Evolutionary conservation across 2,888 invertebrate species (phyloP).

Genomic region (Cheilosia vulpina): DNA sequence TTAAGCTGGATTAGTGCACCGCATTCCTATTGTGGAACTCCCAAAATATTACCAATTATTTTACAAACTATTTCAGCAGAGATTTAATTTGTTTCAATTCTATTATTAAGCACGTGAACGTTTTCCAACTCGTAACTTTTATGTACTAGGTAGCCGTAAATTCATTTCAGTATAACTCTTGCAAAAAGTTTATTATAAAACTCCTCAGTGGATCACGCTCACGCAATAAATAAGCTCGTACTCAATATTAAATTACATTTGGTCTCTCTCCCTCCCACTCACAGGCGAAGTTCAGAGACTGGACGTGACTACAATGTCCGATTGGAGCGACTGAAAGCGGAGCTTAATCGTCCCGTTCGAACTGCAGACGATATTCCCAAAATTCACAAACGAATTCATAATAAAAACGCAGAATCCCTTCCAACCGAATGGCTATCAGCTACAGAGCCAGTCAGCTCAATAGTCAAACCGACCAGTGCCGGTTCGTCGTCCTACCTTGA

Average conservation of each 20-base stretch:
- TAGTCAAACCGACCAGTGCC: constrained; percentile 50
- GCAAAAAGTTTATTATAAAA: too few relatives aligned
- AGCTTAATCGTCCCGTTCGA: constrained; percentile 81
- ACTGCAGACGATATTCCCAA: constrained; percentile 71
- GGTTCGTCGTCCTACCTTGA: constrained; percentile 18
- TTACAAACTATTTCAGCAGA: too few relatives aligned
- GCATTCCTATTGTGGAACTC: too few relatives aligned
- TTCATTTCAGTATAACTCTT: too few relatives aligned
- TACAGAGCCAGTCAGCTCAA: constrained; percentile 56
- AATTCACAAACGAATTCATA: constrained; percentile 60
- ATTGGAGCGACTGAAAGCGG: constrained; percentile 80
- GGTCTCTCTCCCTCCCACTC: not conserved
- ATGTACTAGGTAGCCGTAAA: too few relatives aligned
- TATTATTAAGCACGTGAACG: too few relatives aligned
- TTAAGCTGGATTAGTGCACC: too few relatives aligned
- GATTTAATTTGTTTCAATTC: too few relatives aligned
- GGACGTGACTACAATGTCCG: constrained; percentile 79
- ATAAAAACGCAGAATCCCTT: constrained; percentile 48
- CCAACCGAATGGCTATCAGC: constrained; percentile 52
- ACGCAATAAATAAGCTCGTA: not conserved
- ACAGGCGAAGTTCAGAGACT: constrained; percentile 77
- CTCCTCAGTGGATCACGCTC: not conserved
- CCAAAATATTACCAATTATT: too few relatives aligned
- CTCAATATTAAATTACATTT: constrained; percentile 9
- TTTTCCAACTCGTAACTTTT: too few relatives aligned